phyloP scores from a whole-genome alignment of 2,113 vertebrate genomes.

The Callopanchax toddi region DNA sequence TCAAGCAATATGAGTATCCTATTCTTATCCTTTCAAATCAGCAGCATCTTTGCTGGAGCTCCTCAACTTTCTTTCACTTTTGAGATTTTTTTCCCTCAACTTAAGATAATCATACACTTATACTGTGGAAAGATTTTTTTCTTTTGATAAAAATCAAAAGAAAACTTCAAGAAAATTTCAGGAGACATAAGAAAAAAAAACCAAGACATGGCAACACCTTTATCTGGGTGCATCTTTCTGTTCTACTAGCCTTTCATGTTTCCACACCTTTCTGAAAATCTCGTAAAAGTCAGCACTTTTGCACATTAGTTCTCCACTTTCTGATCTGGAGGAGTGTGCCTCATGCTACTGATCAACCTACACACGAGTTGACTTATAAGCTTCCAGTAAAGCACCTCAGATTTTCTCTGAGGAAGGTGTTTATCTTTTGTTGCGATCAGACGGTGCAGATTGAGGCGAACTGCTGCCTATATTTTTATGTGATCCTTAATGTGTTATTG shows the following conservation, averaged over 20 bases:
- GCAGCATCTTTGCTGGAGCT: too few species aligned
- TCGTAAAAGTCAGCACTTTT: not conserved
- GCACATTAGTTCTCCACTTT: not conserved
- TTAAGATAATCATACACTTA: too few species aligned
- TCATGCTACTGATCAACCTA: constrained; percentile 5
- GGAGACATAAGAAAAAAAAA: not conserved
- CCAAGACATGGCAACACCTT: not conserved
- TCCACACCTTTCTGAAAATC: not conserved
- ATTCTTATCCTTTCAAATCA: too few species aligned
- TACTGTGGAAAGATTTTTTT: too few species aligned
- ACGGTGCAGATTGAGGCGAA: not conserved
- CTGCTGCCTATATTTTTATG: not conserved
- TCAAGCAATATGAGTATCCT: too few species aligned
- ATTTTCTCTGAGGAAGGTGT: constrained; percentile 8
- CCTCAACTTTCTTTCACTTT: too few species aligned
- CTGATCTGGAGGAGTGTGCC: not conserved
- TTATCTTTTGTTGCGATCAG: constrained; percentile 9
- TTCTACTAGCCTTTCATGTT: not conserved
- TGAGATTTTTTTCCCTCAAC: too few species aligned
- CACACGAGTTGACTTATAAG: not conserved
- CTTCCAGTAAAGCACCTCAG: not conserved
- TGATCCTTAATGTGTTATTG: not conserved
- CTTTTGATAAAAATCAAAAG: not conserved
- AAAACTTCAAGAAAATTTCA: not conserved
- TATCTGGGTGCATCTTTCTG: not conserved